Evolutionary conservation across 2,888 invertebrate genomes (phyloP).

Genomic region (Tiliacea aurago): DNA sequence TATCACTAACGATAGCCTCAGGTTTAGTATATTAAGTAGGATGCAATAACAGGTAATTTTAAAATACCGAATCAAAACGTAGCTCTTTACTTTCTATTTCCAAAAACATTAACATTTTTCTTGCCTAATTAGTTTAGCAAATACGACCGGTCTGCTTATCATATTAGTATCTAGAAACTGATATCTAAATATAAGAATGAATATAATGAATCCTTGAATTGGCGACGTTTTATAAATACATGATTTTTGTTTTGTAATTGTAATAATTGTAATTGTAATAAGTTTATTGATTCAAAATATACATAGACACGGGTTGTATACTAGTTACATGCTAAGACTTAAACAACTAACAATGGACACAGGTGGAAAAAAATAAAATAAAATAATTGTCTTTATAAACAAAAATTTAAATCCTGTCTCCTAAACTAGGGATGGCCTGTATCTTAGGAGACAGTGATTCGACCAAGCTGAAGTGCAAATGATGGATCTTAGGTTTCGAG

Average conservation of each 20-base stretch:
- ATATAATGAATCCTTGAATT: background rate
- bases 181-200: background rate
- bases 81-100: conserved; percentile 23
- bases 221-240: background rate
- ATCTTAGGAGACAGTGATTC: no score
- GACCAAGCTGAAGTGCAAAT: no score
- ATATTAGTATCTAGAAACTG: background rate
- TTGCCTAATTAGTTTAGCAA: conserved; percentile 13
- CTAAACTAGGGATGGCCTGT: no score
- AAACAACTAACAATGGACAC: no score
- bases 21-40: background rate
- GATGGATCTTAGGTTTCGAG: no score
- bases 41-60: conserved; percentile 1
- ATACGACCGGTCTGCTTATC: background rate
- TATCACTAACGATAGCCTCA: background rate
- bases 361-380: no score
- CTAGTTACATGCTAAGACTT: no score
- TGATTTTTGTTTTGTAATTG: background rate
- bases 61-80: background rate
- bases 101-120: conserved; percentile 23
- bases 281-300: no score
- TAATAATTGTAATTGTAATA: no score
- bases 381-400: no score
- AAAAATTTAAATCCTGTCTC: no score
- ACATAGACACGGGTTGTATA: no score